Evolutionary conservation across 2,888 invertebrate genomes (phyloP).

Genomic region (Gnatocerus cornutus): DNA sequence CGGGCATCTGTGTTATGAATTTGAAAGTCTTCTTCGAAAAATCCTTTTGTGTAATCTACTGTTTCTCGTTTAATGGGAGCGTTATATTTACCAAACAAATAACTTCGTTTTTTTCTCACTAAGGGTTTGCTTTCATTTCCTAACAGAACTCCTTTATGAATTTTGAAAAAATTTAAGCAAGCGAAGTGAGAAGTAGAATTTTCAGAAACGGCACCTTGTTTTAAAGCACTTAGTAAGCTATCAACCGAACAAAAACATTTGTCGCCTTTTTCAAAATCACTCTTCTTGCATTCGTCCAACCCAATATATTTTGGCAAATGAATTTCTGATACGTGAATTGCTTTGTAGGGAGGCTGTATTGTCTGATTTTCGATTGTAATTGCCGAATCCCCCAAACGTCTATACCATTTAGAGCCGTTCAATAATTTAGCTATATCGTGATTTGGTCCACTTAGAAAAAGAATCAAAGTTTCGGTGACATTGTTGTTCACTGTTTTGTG

Average conservation of each 20-base stretch:
- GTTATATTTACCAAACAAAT: conserved; percentile 53
- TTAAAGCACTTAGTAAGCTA: conserved; percentile 47
- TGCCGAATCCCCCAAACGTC: conserved; percentile 15
- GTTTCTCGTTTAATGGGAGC: conserved; percentile 43
- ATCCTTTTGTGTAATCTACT: conserved; percentile 54
- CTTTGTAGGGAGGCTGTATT: not conserved
- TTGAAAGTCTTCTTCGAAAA: conserved; percentile 58
- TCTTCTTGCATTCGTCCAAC: conserved; percentile 53
- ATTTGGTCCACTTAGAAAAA: conserved; percentile 33
- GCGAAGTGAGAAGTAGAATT: conserved; percentile 17
- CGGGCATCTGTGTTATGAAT: conserved; percentile 36
- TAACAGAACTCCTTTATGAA: conserved; percentile 52
- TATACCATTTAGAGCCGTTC: conserved; percentile 42
- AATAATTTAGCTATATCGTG: conserved; percentile 25
- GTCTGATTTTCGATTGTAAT: not conserved
- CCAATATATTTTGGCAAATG: conserved; percentile 35
- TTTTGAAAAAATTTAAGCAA: conserved; percentile 50
- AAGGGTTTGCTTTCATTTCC: conserved; percentile 55
- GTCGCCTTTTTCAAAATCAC: conserved; percentile 57
- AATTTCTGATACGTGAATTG: conserved; percentile 7
- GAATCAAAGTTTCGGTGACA: conserved; percentile 31
- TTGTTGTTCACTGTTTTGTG: conserved; percentile 16
- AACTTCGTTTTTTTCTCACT: conserved; percentile 59
- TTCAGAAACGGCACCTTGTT: conserved; percentile 4
- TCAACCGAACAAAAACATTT: conserved; percentile 62